Evolutionary conservation across 2,888 invertebrate species (phyloP).

Genomic region (Masnerella sp.): DNA sequence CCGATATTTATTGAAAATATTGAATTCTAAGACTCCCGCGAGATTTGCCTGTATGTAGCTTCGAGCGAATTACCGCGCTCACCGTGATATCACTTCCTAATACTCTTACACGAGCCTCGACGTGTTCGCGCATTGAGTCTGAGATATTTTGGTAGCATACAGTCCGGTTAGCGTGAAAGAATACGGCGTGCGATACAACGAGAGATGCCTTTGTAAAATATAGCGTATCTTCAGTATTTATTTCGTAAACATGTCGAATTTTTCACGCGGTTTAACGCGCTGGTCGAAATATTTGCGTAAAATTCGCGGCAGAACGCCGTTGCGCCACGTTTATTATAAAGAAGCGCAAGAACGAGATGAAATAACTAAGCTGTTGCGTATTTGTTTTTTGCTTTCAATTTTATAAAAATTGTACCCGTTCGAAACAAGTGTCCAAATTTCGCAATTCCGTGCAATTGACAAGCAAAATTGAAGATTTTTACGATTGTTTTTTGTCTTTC

Average conservation of each 20-base stretch:
- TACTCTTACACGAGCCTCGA: conserved; percentile 58
- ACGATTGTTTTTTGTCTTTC: conserved; percentile 35
- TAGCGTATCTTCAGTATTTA: conserved; percentile 62
- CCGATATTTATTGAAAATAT: conserved; percentile 61
- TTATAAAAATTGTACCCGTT: conserved; percentile 50
- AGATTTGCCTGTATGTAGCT: conserved; percentile 68
- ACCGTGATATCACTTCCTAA: conserved; percentile 74
- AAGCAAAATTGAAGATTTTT: conserved; percentile 13
- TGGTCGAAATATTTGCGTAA: conserved; percentile 45
- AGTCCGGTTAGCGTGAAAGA: conserved; percentile 54
- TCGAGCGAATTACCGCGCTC: conserved; percentile 68
- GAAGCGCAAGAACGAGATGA: neutral
- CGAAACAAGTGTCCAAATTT: conserved; percentile 42
- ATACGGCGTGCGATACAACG: conserved; percentile 53
- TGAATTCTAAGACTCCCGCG: conserved; percentile 59
- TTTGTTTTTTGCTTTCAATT: conserved; percentile 13
- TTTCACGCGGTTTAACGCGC: conserved; percentile 56
- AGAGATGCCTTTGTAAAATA: conserved; percentile 62
- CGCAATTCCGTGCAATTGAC: conserved; percentile 45
- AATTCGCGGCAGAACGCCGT: conserved; percentile 36
- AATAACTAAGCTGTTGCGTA: conserved; percentile 21
- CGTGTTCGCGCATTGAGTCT: conserved; percentile 58
- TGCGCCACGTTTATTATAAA: conserved; percentile 25
- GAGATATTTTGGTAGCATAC: conserved; percentile 62
- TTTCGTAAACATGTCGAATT: conserved; percentile 59